Base-by-base conservation (phyloP, 2,113 vertebrate genomes). In the Oceanites oceanicus region DNA sequence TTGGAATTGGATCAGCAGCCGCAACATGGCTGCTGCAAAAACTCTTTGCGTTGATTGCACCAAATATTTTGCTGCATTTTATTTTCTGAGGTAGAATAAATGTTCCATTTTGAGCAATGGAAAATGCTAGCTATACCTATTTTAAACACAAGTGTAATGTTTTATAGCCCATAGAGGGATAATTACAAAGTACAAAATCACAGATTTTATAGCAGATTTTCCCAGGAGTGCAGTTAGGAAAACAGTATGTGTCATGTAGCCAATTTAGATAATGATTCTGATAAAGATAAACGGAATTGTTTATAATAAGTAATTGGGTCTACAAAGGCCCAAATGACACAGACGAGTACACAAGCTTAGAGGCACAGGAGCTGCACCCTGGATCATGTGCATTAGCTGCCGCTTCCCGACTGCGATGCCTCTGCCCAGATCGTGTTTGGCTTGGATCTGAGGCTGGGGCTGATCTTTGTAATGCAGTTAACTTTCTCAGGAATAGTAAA, bases 201-300 rank as follows among this genome's bases (percentile, higher is more conserved):
- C 73, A 77, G 97, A 97, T 96, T 98, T 98, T 98, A 98, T 96
- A 97, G 97, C 97, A 94, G 95, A 80, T 95, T 96, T 96, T 98
- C 99, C 99, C 99, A 94, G 95, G 99, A 99, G 99, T 97, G 96
- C 99, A 98, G 99, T 99, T 99, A 99, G 98, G 98, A 97, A 96
- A 97, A 98, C 98, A 97, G 98, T 98, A 98, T 98, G 99, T 99
- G 99, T 99, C 99, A 99, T 99, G 99, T 99, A 98, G 97, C 98
- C 99, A 99, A 99, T 99, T 99, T 99, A 99, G 99, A 98, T 99
- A 99, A 99, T 99, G 99, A 99, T 99, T 98, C 98, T 98, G 98
- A 99, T 99, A 98, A 99, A 99, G 99, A 99, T 99, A 99, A 99
- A 99, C 98, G 98, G 98, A 99, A 99, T 98, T 99, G 99, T 98